These are phyloP conservation scores for Parapristionchus giblindavisi DNA, from an alignment of 2,888 invertebrate genomes.

Conservation along the genomic window DNA sequence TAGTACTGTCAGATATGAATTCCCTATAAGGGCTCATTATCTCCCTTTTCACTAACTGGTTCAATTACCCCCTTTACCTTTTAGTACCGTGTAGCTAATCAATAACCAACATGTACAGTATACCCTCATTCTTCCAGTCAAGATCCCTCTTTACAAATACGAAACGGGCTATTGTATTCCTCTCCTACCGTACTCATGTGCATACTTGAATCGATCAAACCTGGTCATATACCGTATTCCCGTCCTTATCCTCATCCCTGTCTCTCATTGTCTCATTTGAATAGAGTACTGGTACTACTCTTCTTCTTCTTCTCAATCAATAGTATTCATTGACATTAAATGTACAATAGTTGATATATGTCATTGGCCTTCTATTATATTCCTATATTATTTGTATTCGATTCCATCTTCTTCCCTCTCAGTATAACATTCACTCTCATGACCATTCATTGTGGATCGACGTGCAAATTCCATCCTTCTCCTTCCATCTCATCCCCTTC, in stretches of 20 bases:
- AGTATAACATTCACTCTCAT: neutral
- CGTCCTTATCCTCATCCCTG: conserved; percentile 22
- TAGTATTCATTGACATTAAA: too few relatives aligned
- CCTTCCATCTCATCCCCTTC: too few relatives aligned
- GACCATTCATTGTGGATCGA: neutral
- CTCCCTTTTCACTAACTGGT: neutral
- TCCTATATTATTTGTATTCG: neutral
- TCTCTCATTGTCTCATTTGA: conserved; percentile 25
- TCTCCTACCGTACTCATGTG: conserved; percentile 27
- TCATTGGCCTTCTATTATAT: too few relatives aligned
- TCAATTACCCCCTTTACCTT: neutral
- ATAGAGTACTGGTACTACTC: neutral
- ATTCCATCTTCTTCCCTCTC: neutral
- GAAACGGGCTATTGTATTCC: conserved; percentile 23
- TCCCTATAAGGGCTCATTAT: conserved; percentile 23
- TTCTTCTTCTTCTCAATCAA: neutral
- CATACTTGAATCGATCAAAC: conserved; percentile 2
- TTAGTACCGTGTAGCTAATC: conserved; percentile 20
- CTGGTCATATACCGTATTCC: neutral
- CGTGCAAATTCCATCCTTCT: neutral
- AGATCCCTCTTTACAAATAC: conserved; percentile 11
- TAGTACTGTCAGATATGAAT: too few relatives aligned
- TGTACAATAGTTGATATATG: too few relatives aligned
- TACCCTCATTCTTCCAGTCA: conserved; percentile 29
- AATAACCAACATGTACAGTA: conserved; percentile 19